Evolutionary conservation across 2,113 vertebrate genomes (phyloP).

Genomic region (Centropus unirufus): DNA sequence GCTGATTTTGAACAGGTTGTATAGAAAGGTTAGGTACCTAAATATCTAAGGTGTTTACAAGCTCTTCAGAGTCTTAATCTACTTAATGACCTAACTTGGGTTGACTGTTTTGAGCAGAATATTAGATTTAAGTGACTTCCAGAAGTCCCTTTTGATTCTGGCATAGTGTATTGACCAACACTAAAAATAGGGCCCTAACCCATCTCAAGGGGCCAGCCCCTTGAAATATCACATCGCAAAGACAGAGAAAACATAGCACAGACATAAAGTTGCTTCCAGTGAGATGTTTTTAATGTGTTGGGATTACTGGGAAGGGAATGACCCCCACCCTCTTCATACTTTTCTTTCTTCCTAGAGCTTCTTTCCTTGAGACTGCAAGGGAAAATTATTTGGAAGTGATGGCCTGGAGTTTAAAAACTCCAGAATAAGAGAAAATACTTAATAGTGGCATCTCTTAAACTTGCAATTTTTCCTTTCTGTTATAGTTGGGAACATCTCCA

Average conservation of each 20-base stretch:
- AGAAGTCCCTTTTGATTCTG: neutral
- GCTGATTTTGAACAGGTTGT: neutral
- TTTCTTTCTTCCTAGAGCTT: neutral
- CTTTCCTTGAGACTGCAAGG: neutral
- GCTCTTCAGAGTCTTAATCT: neutral
- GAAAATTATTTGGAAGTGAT: neutral
- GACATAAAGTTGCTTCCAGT: neutral
- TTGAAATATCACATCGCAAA: neutral
- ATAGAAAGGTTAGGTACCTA: neutral
- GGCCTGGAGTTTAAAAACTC: neutral
- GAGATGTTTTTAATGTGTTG: neutral
- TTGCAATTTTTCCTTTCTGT: neutral
- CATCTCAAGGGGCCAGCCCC: neutral
- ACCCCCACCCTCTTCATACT: neutral
- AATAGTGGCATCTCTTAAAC: neutral
- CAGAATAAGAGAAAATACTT: neutral
- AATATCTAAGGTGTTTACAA: neutral
- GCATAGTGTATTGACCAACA: rapidly evolving
- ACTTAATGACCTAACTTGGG: neutral
- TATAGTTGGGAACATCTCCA: constrained; percentile 87
- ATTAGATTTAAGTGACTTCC: neutral
- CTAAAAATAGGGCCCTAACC: neutral
- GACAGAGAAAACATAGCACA: neutral
- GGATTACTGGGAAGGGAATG: neutral
- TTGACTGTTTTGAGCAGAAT: neutral